These are phyloP conservation scores for Gobius niger DNA, from an alignment of 2,113 vertebrate species.

Conservation along the genomic window DNA sequence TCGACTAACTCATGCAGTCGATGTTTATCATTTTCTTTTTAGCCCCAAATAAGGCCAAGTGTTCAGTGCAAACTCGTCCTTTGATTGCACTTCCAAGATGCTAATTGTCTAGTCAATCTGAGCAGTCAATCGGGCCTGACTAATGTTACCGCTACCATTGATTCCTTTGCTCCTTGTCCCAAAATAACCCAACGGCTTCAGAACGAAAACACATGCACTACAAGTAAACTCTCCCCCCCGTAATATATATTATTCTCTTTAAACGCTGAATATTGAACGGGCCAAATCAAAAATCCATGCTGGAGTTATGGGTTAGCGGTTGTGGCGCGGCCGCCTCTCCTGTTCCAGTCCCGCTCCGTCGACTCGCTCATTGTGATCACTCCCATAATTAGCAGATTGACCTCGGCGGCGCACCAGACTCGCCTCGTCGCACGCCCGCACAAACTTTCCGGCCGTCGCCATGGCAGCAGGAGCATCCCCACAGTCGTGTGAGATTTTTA, in stretches of 20 bases:
- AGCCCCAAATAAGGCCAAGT: not conserved
- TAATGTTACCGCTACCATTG: not conserved
- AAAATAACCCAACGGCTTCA: not conserved
- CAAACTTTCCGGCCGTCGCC: constrained; percentile 18
- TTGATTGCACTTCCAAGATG: not conserved
- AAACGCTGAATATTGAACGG: not conserved
- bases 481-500: constrained; percentile 7
- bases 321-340: not conserved
- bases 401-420: constrained; percentile 24
- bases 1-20: not conserved
- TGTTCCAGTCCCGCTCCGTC: not conserved
- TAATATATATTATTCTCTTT: too few relatives aligned
- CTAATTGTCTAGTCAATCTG: not conserved
- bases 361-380: constrained; percentile 36
- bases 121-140: constrained; percentile 1
- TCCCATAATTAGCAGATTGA: constrained; percentile 47
- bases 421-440: not conserved
- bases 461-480: constrained; percentile 22
- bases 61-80: not conserved
- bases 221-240: not conserved
- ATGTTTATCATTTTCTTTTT: not conserved
- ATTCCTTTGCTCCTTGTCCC: not conserved
- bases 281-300: not conserved
- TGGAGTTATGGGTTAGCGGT: not conserved
- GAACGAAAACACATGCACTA: not conserved